Base-by-base conservation (phyloP, 2,888 invertebrate genomes). In the Drosophila longiperda region DNA sequence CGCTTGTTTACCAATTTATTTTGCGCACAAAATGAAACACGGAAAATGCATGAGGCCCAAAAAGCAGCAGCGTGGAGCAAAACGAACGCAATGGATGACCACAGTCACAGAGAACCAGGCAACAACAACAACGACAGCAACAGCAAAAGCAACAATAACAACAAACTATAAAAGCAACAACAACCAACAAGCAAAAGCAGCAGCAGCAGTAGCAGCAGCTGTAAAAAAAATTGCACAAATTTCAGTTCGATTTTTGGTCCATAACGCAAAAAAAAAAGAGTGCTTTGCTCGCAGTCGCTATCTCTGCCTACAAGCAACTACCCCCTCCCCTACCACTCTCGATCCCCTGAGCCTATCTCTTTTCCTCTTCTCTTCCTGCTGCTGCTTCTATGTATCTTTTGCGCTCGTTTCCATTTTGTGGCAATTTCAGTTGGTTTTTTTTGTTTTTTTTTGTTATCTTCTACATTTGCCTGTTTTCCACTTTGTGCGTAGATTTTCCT, bases 11-110 rank as follows among this genome's bases (percentile, higher is more conserved):
- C 87, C 87, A 88, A 88, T 88, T 88, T 88, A 88, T 88, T 87
- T 88, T 87, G 90, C 87, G 80, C 89, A 87, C 90, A 89, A 87
- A 84, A 84, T 87, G 90, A 89, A 88, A 88, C 90, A 86, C 85
- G 87, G 83, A 90, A 90, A 90, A 87, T 90, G 89, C 87, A 87
- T 89, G 85, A 83, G 75, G 78, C 70, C 69, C 73, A 75, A 75
- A 74, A 80, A 68, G 45, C 45, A 42, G 55, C 62, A 71, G 70
- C 74, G 78, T 64, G 59, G 54, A 62, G 68, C n/a, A 63, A 61
- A 59, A 29, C 52, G 59, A 73, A 59, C 63, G 61, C 48, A 67
- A 69, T 81, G 73, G 80, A 73, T 66, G 64, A 63, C 69, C 70
- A 66, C 60, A 67, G 66, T 71, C 75, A 66, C 75, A 55, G 42